These are phyloP conservation scores for Nothobranchius furzeri DNA, from an alignment of 2,113 vertebrate genomes.

Conservation along the genomic window DNA sequence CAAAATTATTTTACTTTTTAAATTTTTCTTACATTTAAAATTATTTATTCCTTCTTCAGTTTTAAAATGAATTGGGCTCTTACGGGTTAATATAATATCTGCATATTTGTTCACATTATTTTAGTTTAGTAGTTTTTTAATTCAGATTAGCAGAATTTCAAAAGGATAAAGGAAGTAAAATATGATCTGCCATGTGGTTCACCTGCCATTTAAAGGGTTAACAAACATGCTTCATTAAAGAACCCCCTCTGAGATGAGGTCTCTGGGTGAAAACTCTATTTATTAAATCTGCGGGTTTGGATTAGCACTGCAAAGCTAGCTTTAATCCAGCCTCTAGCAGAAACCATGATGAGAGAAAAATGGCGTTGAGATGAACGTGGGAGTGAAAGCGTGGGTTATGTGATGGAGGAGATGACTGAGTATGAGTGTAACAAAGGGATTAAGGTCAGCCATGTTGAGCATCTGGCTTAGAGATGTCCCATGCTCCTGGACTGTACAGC, in stretches of 20 bases:
- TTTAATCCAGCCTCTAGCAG: constrained; percentile 65
- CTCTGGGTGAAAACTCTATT: constrained; percentile 23
- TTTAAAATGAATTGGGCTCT: too few species aligned
- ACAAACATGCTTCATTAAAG: background rate
- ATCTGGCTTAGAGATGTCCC: constrained; percentile 68
- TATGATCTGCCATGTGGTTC: too few species aligned
- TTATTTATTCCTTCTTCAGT: too few species aligned
- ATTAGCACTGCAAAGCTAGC: constrained; percentile 61
- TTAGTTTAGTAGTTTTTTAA: too few species aligned
- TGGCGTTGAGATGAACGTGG: constrained; percentile 8
- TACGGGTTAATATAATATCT: too few species aligned
- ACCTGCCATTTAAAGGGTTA: too few species aligned
- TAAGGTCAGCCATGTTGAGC: constrained; percentile 78
- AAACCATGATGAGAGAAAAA: constrained; percentile 43
- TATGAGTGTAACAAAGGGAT: constrained; percentile 70
- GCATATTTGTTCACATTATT: too few species aligned
- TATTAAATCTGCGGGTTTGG: constrained; percentile 54
- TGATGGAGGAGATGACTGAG: constrained; percentile 42
- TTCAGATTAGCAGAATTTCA: too few species aligned
- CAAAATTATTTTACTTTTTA: too few species aligned
- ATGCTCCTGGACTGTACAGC: constrained; percentile 35
- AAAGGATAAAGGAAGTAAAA: too few species aligned
- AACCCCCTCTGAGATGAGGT: background rate
- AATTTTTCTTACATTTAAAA: too few species aligned
- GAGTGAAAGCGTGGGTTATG: constrained; percentile 35